Conservation (phyloP, 37 sponge, comb jelly and placozoan genomes). For the Ephydatia muelleri region DNA sequence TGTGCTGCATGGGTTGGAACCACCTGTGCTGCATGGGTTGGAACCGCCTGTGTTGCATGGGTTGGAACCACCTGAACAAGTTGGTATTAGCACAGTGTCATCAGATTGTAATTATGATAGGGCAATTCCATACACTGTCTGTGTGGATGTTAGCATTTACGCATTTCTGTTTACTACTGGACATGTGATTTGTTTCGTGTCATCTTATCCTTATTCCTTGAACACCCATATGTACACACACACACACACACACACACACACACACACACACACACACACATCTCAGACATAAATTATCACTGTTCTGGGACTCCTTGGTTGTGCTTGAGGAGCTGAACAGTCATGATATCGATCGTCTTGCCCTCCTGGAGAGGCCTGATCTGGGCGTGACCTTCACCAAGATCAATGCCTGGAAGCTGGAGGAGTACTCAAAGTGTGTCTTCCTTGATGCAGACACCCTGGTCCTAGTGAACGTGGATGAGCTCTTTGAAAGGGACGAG, state of each 20-base stretch:
- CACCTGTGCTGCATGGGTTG: no score
- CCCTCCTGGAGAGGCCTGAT: constrained; percentile 89
- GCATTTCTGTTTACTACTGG: no score
- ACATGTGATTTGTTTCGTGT: no score
- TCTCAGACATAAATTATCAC: constrained; percentile 49
- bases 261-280: constrained; percentile 2
- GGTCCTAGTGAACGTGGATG: constrained; percentile 91
- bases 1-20: no score
- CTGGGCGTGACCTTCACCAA: constrained; percentile 98
- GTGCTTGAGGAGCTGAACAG: constrained; percentile 83
- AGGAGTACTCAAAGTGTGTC: constrained; percentile 89
- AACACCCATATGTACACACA: not conserved
- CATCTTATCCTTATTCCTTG: no score
- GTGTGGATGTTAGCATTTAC: no score
- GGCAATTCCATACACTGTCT: no score
- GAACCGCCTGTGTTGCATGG: no score
- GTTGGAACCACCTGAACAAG: no score
- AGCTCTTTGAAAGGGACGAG: constrained; percentile 93
- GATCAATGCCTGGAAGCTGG: constrained; percentile 90
- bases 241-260: not conserved
- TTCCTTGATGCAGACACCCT: constrained; percentile 99
- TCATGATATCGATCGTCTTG: constrained; percentile 72
- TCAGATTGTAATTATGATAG: no score
- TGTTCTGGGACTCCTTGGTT: constrained; percentile 79
- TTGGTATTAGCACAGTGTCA: no score